Base-by-base conservation (phyloP, 2,113 vertebrate species). In the Erythrocebus patas region DNA sequence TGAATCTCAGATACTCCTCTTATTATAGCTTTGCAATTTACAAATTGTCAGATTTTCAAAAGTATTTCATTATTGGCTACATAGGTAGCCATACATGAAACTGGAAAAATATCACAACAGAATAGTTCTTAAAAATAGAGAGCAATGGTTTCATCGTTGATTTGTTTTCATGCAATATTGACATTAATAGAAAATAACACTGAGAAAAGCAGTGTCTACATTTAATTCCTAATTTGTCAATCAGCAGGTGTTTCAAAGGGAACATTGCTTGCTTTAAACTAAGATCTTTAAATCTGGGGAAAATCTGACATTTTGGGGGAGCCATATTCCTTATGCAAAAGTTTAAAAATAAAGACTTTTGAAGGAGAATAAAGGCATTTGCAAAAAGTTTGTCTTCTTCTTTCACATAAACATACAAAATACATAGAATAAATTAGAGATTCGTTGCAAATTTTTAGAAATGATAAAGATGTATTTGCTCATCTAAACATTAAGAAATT, bases 101-200 rank as follows among this genome's bases (percentile, higher is more conserved):
- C 4, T 68, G 43, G 40, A 66, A 81, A 80, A 83, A 30, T 4
- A 81, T 0, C 25, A 38, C 35, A 93, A 43, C 1, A 78, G 50
- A 93, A 38, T 38, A 83, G 8, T 81, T 73, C 17, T 94, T 97
- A 91, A 90, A 57, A 88, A 55, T 38, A 59, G 17, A 68, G 10
- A 59, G 17, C 76, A 76, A 35, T 86, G 11, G 32, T 85, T 97
- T 93, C 25, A 72, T 87, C 20, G 25, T 78, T 86, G 40, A 89
- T 45, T 94, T 96, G 12, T 96, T 97, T 92, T 93, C 59, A 55
- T n/a, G 48, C 85, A 16, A 35, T 82, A 68, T 0, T 78, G 75
- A 93, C 72, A 78, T 91, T 50, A 70, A 73, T 91, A 48, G 35
- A 89, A 80, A 76, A 70, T 23, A 75, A 57, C 61, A 61, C 4